Conservation (phyloP, 2,888 invertebrate species). For the Malthinus flaveolus region DNA sequence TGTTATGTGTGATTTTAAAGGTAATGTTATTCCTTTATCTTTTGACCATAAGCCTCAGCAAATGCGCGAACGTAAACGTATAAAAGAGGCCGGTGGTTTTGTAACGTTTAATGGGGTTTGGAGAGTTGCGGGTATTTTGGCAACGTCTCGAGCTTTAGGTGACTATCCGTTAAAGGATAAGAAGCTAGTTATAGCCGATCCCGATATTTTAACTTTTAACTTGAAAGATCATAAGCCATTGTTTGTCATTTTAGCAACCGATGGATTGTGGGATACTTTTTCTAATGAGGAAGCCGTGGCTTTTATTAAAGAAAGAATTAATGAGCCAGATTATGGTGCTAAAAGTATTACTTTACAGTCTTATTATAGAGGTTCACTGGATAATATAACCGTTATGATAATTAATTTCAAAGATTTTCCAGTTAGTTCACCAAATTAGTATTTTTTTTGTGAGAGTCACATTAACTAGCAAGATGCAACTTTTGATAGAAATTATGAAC, state of each 20-base stretch:
- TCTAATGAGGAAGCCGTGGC: constrained; percentile 92
- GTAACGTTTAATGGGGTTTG: constrained; percentile 95
- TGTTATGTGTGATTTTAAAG: constrained; percentile 90
- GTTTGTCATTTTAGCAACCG: constrained; percentile 91
- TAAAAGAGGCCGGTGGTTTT: constrained; percentile 93
- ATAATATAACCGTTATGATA: constrained; percentile 93
- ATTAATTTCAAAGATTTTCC: constrained; percentile 71
- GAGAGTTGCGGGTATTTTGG: constrained; percentile 93
- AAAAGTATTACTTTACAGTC: constrained; percentile 90
- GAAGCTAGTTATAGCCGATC: constrained; percentile 92
- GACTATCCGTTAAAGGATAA: constrained; percentile 95
- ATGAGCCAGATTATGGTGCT: constrained; percentile 87
- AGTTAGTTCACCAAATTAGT: too few relatives aligned
- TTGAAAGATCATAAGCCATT: constrained; percentile 82
- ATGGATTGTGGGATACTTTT: constrained; percentile 97
- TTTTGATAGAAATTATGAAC: too few relatives aligned
- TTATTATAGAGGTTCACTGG: constrained; percentile 88
- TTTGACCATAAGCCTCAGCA: constrained; percentile 97
- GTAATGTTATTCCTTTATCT: constrained; percentile 88
- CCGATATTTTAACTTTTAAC: constrained; percentile 92
- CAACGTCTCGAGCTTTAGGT: constrained; percentile 91
- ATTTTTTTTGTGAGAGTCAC: too few relatives aligned
- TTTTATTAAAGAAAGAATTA: constrained; percentile 81
- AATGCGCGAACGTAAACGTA: constrained; percentile 89
- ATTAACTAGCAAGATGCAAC: too few relatives aligned